phyloP scores from a whole-genome alignment of 2,113 vertebrate species.

The Thermophis baileyi region DNA sequence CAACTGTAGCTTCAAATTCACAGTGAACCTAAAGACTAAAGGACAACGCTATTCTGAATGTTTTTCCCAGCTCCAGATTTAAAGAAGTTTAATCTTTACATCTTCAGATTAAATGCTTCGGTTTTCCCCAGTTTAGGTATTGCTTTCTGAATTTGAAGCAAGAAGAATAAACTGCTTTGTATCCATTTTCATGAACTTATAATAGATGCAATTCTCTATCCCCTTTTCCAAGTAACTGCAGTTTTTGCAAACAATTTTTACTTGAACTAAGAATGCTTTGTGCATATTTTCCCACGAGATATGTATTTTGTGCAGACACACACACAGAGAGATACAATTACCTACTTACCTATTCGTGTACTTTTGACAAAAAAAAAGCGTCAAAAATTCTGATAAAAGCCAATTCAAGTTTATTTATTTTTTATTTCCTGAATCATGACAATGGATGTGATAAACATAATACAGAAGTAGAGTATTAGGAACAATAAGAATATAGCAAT shows the following conservation, averaged over 20 bases:
- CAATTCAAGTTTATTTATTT: neutral
- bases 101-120: neutral
- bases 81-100: neutral
- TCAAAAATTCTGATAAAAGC: neutral
- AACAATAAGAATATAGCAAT: neutral
- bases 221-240: neutral
- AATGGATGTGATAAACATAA: neutral
- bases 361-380: neutral
- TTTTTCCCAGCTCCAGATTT: neutral
- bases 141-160: neutral
- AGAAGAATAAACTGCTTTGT: neutral
- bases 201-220: neutral
- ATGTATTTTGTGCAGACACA: neutral
- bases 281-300: neutral
- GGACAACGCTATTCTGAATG: neutral
- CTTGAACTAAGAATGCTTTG: neutral
- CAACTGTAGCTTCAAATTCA: neutral
- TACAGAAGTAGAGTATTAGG: neutral
- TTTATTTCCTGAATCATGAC: neutral
- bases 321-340: neutral
- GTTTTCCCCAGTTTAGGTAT: neutral
- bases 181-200: neutral
- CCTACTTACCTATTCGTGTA: neutral
- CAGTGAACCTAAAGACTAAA: neutral
- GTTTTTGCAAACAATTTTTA: neutral